Evolutionary conservation across 2,888 invertebrate species (phyloP), one percentile per base, ranked within the genome.

Genomic region (Phyllotreta striolata): DNA sequence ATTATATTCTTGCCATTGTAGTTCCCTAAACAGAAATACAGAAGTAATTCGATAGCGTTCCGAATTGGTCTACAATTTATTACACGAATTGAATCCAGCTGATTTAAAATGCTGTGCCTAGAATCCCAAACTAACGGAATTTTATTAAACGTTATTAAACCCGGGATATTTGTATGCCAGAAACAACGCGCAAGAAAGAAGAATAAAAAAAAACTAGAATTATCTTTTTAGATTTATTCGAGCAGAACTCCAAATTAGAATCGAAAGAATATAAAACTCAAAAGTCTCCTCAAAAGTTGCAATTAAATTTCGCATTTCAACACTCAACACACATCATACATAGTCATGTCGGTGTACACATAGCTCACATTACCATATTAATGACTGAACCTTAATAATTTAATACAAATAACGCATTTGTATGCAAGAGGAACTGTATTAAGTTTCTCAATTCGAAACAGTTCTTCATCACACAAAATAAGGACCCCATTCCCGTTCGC

Each of bases 51-150:
- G 54, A 60, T 60, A 44, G 52, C 52, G 40, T 60, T 60, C 60
- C 38, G 60, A 60, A 60, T 60, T 54, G 60, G 52, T 44, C 60
- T 54, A 52, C 52, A 60, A 60, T 60, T 60, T 60, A 60, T 60
- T 60, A 52, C 60, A n/a, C 7, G 52, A 52, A 60, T 60, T 60
- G 60, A 54, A 60, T 60, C 37, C 54, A 60, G 52, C 60, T 47
- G 60, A 60, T 60, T 60, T 44, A 60, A 60, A 60, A 60, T 60
- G 43, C 44, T 54, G 54, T 60, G 60, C 52, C 14, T 40, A 43
- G 60, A 60, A 52, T 60, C 44, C 60, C 44, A 60, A 60, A 52
- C 60, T 60, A 43, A 24, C 35, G 37, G 24, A 44, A 38, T 60
- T 52, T 60, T 60, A 60, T 52, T 60, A 60, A 52, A 58, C 52